Percentiles rank a stretch among this genome's conserved stretches.
Evolutionary conservation across 2,888 invertebrate genomes (phyloP).

Genomic region (Slavum lentiscoides): DNA sequence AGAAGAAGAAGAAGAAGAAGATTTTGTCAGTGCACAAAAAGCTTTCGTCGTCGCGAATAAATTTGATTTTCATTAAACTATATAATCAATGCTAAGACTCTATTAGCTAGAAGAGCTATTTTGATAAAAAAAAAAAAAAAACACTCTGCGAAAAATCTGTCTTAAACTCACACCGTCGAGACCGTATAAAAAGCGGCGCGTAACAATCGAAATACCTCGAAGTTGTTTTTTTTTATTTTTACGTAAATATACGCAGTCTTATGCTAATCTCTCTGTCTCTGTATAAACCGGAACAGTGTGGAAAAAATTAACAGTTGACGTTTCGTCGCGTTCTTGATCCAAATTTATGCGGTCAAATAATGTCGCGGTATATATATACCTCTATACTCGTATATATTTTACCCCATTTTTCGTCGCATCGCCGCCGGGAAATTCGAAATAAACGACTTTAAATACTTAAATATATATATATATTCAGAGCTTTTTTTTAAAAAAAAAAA

Average conservation of each 20-base stretch:
- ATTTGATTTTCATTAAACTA: constrained; percentile 48
- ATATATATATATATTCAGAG: neutral
- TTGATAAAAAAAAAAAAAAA: constrained; percentile 7
- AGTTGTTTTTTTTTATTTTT: constrained; percentile 49
- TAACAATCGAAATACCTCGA: constrained; percentile 47
- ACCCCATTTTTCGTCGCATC: neutral
- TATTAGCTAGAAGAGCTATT: neutral
- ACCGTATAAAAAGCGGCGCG: neutral
- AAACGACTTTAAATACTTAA: constrained; percentile 1
- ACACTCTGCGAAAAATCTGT: constrained; percentile 1
- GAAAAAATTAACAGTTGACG: constrained; percentile 49
- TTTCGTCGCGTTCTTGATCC: constrained; percentile 37
- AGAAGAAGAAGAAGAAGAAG: too few species aligned
- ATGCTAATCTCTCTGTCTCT: constrained; percentile 39
- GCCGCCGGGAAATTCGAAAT: constrained; percentile 20
- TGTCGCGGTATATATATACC: neutral
- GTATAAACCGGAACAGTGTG: neutral
- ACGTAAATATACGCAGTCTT: constrained; percentile 6
- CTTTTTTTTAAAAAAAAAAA: constrained; percentile 24
- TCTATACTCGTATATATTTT: neutral
- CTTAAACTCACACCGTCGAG: neutral
- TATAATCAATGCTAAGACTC: constrained; percentile 49
- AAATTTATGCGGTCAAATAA: constrained; percentile 50
- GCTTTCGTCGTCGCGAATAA: constrained; percentile 38
- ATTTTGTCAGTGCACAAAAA: neutral